Evolutionary conservation across 2,888 invertebrate genomes (phyloP).

Genomic region (Eupithecia vulgata): DNA sequence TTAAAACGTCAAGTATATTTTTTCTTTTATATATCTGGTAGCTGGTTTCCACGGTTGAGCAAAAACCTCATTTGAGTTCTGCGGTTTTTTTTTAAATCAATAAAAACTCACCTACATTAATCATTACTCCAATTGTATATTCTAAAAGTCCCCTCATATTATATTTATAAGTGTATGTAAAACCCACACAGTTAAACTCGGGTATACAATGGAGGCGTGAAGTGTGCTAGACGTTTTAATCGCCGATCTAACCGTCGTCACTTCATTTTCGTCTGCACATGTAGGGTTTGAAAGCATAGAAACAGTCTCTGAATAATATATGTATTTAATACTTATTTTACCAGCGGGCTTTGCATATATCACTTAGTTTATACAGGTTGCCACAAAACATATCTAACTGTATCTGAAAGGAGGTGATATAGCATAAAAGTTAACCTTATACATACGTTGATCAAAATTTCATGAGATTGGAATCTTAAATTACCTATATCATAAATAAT

Average conservation of each 20-base stretch:
- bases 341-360: background rate
- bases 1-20: too few relatives aligned
- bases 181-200: background rate
- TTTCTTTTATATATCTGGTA: too few relatives aligned
- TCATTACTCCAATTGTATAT: background rate
- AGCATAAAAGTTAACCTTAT: too few relatives aligned
- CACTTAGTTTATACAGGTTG: background rate
- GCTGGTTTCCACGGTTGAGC: too few relatives aligned
- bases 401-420: too few relatives aligned
- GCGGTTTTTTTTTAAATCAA: too few relatives aligned
- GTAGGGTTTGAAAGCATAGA: background rate
- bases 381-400: too few relatives aligned
- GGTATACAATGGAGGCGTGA: slow-evolving; percentile 52
- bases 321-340: background rate
- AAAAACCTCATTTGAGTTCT: too few relatives aligned
- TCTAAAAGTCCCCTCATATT: slow-evolving; percentile 17
- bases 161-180: background rate
- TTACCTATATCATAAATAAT: too few relatives aligned
- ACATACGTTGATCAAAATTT: too few relatives aligned
- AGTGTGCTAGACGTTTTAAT: slow-evolving; percentile 70
- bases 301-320: slow-evolving; percentile 4
- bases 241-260: slow-evolving; percentile 75
- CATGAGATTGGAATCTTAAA: too few relatives aligned
- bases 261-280: slow-evolving; percentile 53
- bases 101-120: background rate